Percentiles rank a stretch among this genome's conserved stretches.
Conservation (phyloP, 2,113 vertebrate species). For the Mus pahari region DNA sequence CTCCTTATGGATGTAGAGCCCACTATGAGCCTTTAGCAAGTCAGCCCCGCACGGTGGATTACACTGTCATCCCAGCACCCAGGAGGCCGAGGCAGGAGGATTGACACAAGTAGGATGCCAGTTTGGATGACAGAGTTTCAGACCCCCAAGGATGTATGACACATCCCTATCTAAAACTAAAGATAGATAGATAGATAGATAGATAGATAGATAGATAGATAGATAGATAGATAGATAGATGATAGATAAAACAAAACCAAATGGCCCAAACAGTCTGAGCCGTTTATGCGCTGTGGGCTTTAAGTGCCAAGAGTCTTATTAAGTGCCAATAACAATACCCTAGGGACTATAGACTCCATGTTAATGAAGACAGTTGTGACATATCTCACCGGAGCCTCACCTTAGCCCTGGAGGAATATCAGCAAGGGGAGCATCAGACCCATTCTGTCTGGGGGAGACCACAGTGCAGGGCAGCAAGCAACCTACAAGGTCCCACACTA, state of each 20-base stretch:
- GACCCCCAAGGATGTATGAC: neutral
- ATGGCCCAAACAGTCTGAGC: neutral
- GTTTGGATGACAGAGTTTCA: neutral
- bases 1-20: neutral
- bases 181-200: too few relatives aligned
- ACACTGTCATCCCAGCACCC: neutral
- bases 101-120: neutral
- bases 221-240: too few relatives aligned
- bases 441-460: neutral
- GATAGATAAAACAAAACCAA: neutral
- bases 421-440: neutral
- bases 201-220: too few relatives aligned
- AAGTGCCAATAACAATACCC: neutral
- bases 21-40: slow-evolving; percentile 1
- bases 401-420: neutral
- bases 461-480: neutral
- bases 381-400: neutral
- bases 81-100: neutral
- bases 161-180: neutral
- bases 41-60: neutral
- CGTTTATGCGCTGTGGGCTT: neutral
- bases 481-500: neutral
- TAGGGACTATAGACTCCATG: neutral
- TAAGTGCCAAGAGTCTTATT: slow-evolving; percentile 2
- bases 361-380: neutral